Evolutionary conservation across 2,113 vertebrate species (phyloP), one percentile per base, ranked within the genome.

Genomic region (Numida meleagris): DNA sequence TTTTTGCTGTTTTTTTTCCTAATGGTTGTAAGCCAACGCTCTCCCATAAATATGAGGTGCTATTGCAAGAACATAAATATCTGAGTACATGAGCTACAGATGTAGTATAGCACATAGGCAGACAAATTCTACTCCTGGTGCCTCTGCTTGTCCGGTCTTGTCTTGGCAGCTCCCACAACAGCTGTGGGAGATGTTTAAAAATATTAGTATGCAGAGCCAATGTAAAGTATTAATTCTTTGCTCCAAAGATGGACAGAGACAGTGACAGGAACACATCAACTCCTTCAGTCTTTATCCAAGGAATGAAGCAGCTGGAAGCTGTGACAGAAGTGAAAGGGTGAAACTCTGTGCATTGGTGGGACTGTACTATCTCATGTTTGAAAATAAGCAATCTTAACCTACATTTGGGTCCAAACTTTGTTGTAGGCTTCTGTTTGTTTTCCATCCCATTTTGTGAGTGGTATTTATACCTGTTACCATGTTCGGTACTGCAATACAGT

Each of bases 381-480:
- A 29, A 34, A 63, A 74, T 29, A 67, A 50, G 9, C 12, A 38
- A 27, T 62, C 16, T 34, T 82, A 31, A 50, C 23, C 27, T 78
- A 34, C 45, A 78, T 86, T 34, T 51, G 19, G 25, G 57, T 6
- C 8, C 46, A 86, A 36, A 62, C 8, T 62, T 73, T 12, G 12
- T 48, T 48, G 55, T 25, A 80, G 29, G 10, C 15, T 59, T 76
- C 51, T 72, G 9, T 66, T 38, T 65, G 24, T 14, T 77, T 82
- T 42, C 15, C 7, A 15, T 57, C 23, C 40, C 17, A 6, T 71
- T 82, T 76, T 42, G 12, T 61, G 51, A 59, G 45, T 25, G 33
- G n/a, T 33, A 66, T 0, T 0, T 55, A 25, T 42, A 40, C 23
- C 20, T 53, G 38, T 42, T 40, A 33, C 1, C 1, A 21, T 46